A percentile compares a stretch with the other conserved stretches of the same genome.
phyloP scores from a whole-genome alignment of 2,113 vertebrate genomes.

The Sturnus vulgaris region DNA sequence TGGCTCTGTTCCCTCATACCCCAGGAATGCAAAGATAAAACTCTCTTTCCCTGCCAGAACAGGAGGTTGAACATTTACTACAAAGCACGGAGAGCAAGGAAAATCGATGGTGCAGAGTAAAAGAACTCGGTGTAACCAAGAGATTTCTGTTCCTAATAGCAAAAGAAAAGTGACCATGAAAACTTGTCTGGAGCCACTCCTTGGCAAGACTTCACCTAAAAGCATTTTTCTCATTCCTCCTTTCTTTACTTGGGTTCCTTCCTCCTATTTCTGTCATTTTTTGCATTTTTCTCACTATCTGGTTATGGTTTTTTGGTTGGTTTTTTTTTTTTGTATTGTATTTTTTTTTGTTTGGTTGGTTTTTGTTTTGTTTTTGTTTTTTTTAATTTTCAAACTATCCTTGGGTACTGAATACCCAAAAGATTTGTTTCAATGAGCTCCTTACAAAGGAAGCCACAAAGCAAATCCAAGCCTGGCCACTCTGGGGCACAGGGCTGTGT shows the following conservation, averaged over 20 bases:
- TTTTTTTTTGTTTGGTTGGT: no score
- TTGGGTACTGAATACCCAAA: neutral
- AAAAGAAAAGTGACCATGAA: neutral
- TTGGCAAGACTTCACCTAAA: neutral
- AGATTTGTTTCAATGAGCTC: neutral
- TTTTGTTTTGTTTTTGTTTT: neutral
- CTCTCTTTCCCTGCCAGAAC: neutral
- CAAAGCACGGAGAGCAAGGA: neutral
- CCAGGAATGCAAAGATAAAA: neutral
- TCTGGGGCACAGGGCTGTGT: neutral
- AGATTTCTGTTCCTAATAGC: neutral
- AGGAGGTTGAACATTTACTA: neutral
- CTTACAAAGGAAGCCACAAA: neutral
- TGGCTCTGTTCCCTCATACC: neutral
- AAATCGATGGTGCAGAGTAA: neutral
- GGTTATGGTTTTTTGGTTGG: neutral
- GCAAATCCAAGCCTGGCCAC: neutral
- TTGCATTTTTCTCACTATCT: neutral
- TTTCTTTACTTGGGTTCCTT: neutral
- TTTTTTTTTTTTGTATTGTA: no score
- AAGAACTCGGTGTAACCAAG: neutral
- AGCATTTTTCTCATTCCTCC: neutral
- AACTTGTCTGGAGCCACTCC: neutral
- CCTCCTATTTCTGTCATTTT: neutral
- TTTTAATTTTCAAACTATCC: neutral